Conservation (phyloP, 2,888 invertebrate species). For the Copidosoma aretas region DNA sequence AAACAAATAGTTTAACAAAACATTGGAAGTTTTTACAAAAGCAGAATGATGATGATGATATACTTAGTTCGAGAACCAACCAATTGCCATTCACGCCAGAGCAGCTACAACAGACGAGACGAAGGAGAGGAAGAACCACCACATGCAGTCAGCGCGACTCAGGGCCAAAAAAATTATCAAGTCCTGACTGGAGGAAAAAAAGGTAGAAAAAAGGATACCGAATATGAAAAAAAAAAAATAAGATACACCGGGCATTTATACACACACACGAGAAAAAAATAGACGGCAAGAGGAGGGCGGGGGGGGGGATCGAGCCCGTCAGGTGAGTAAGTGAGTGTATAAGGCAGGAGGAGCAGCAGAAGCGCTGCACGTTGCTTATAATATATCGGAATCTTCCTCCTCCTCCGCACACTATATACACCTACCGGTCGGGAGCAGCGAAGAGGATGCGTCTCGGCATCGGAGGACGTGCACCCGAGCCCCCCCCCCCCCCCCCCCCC, state of each 20-base stretch:
- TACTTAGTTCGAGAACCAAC: too few relatives aligned
- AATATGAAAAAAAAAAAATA: slow-evolving; percentile 3
- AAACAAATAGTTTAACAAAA: too few relatives aligned
- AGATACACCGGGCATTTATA: too few relatives aligned
- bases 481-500: too few relatives aligned
- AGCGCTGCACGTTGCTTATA: neutral
- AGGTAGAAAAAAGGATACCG: neutral
- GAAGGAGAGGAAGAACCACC: too few relatives aligned
- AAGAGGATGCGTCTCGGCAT: slow-evolving; percentile 27
- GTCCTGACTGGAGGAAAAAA: slow-evolving; percentile 23
- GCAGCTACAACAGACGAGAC: too few relatives aligned
- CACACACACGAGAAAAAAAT: slow-evolving; percentile 6
- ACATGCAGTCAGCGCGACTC: neutral
- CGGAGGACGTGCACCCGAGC: slow-evolving; percentile 32
- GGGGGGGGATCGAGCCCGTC: slow-evolving; percentile 15
- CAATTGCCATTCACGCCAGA: too few relatives aligned
- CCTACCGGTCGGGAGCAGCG: neutral
- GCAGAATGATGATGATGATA: too few relatives aligned
- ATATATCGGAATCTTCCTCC: slow-evolving; percentile 32
- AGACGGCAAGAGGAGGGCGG: too few relatives aligned
- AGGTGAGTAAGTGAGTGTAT: neutral
- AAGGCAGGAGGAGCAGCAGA: neutral
- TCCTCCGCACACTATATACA: neutral
- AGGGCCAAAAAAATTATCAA: slow-evolving; percentile 27
- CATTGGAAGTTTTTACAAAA: too few relatives aligned